These are phyloP conservation scores for Sminthurinus aureus DNA, from an alignment of 2,888 invertebrate genomes.

Conservation along the genomic window DNA sequence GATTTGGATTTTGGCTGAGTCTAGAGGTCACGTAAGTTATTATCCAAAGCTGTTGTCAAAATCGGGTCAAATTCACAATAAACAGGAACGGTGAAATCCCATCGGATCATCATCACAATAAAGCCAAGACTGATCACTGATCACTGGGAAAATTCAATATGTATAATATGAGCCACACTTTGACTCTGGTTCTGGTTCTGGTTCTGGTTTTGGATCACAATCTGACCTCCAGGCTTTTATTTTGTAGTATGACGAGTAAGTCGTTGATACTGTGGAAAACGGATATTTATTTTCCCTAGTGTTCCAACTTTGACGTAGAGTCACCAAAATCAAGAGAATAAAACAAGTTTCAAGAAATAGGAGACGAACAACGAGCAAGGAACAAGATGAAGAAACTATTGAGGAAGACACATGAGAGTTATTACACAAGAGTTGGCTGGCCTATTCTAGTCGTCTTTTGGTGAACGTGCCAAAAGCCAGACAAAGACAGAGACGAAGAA, in stretches of 20 bases:
- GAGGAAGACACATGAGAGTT: not conserved
- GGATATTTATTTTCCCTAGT: not conserved
- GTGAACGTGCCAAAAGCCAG: conserved; percentile 7
- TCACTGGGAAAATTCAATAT: not conserved
- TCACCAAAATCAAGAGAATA: not conserved
- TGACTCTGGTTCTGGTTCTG: not conserved
- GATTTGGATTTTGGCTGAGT: conserved; percentile 21
- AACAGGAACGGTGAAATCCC: not conserved
- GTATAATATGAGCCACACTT: not conserved
- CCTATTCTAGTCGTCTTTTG: not conserved
- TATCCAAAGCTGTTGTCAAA: conserved; percentile 37
- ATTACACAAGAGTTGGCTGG: not conserved
- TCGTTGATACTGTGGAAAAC: too few relatives aligned
- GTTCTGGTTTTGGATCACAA: not conserved
- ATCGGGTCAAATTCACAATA: conserved; percentile 33
- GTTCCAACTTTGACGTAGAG: not conserved
- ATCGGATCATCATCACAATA: conserved; percentile 19
- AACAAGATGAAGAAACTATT: not conserved
- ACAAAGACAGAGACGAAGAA: not conserved
- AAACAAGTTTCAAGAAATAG: not conserved
- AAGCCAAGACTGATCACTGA: not conserved
- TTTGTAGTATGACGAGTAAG: not conserved
- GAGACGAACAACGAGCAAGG: too few relatives aligned
- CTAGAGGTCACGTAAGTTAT: conserved; percentile 34
- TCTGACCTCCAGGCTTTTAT: not conserved